Conservation (phyloP, 2,797 vertebrate genomes). For the Poecilia gillii region DNA sequence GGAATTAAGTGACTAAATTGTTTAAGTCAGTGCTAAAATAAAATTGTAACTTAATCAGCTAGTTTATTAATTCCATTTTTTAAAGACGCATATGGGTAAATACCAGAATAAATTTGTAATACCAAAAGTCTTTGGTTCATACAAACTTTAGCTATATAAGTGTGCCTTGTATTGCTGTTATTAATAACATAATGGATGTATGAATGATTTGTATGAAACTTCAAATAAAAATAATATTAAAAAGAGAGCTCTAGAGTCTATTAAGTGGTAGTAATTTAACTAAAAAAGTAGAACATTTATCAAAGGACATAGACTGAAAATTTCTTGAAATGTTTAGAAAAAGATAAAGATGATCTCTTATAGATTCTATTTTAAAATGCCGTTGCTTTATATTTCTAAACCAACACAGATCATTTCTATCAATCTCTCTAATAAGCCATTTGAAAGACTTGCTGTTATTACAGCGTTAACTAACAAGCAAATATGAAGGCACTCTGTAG, state of each 20-base stretch:
- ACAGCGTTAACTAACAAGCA: neutral
- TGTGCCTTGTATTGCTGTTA: too few relatives aligned
- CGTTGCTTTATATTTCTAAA: neutral
- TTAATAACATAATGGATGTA: too few relatives aligned
- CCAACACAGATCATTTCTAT: neutral
- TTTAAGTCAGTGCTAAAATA: neutral
- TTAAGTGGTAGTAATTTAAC: neutral
- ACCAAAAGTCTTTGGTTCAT: neutral
- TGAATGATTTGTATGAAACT: too few relatives aligned
- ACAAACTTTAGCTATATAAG: too few relatives aligned
- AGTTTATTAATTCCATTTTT: neutral
- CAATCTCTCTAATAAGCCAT: neutral
- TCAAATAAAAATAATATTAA: too few relatives aligned
- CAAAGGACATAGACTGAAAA: neutral
- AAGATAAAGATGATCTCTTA: neutral
- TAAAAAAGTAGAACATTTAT: neutral
- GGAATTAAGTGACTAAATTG: neutral
- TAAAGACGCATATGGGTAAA: neutral
- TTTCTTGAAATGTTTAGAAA: neutral
- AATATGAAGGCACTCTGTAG: neutral
- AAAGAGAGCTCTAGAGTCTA: neutral
- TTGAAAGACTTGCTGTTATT: neutral
- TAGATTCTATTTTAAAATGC: neutral
- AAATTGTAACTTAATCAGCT: neutral
- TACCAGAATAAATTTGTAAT: neutral